phyloP scores from a whole-genome alignment of 2,113 vertebrate genomes.

The Zosterops lateralis region DNA sequence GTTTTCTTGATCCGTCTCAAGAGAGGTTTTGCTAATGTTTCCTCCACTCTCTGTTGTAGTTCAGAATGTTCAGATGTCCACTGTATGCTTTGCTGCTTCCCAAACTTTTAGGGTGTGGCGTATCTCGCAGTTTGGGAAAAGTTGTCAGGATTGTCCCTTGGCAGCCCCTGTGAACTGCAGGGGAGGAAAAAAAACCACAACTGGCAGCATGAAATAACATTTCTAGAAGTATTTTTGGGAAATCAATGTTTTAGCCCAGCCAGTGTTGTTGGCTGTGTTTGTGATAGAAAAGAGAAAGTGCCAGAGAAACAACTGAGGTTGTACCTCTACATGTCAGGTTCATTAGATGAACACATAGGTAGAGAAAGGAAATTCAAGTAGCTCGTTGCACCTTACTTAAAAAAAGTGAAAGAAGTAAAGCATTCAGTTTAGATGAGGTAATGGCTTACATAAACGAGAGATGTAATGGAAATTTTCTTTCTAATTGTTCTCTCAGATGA shows the following conservation, averaged over 20 bases:
- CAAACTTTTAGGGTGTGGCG: not conserved
- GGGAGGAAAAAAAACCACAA: not conserved
- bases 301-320: not conserved
- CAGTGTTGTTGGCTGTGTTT: not conserved
- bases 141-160: not conserved
- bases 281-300: not conserved
- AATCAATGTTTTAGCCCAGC: not conserved
- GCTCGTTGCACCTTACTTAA: not conserved
- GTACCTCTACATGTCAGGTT: not conserved
- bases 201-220: not conserved
- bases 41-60: not conserved
- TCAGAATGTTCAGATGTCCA: not conserved
- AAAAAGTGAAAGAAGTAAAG: not conserved
- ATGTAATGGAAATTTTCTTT: conserved; percentile 15
- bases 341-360: not conserved
- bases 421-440: not conserved
- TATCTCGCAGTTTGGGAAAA: not conserved
- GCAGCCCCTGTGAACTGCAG: not conserved
- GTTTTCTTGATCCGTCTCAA: not conserved
- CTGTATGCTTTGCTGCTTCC: not conserved
- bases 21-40: not conserved
- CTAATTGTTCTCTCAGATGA: not conserved
- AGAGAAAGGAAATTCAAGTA: not conserved
- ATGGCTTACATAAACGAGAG: not conserved
- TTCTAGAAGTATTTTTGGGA: not conserved